Evolutionary conservation across 2,113 vertebrate species (phyloP).

Genomic region (Forbesichthys papilliferus): DNA sequence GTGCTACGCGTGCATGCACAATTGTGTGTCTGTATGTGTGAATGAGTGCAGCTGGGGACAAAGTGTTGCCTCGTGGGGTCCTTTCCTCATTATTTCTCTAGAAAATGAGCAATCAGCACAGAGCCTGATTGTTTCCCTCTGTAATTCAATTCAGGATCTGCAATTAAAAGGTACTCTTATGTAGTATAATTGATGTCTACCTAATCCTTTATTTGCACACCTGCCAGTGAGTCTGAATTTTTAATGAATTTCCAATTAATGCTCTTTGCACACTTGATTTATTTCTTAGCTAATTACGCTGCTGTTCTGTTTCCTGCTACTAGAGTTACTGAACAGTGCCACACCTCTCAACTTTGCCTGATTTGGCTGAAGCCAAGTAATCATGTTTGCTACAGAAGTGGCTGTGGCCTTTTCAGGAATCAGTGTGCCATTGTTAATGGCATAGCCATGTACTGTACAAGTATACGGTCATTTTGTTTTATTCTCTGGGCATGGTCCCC

Average conservation of each 20-base stretch:
- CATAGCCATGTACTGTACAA: constrained; percentile 31
- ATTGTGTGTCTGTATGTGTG: constrained; percentile 25
- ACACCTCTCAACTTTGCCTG: constrained; percentile 41
- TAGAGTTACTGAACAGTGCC: constrained; percentile 51
- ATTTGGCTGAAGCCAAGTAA: constrained; percentile 4
- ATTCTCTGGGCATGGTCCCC: constrained; percentile 16
- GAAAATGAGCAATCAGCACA: constrained; percentile 78
- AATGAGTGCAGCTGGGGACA: constrained; percentile 50
- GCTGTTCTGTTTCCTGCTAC: constrained; percentile 66
- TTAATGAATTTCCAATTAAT: constrained; percentile 85
- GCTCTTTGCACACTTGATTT: constrained; percentile 79
- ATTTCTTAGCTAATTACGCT: constrained; percentile 75
- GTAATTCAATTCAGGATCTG: constrained; percentile 82
- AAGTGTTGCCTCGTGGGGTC: constrained; percentile 63
- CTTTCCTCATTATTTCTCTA: constrained; percentile 77
- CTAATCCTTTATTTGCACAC: constrained; percentile 86
- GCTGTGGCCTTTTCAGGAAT: not conserved
- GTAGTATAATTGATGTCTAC: constrained; percentile 80
- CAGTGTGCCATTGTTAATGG: constrained; percentile 30
- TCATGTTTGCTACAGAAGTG: no score
- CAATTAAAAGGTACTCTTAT: constrained; percentile 84
- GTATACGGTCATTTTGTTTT: constrained; percentile 38
- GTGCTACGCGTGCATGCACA: constrained; percentile 7
- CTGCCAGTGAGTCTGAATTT: constrained; percentile 80
- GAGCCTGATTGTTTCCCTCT: constrained; percentile 76